Conservation (phyloP, 1,140 invertebrate genomes). For the Sesamia nonagrioides region DNA sequence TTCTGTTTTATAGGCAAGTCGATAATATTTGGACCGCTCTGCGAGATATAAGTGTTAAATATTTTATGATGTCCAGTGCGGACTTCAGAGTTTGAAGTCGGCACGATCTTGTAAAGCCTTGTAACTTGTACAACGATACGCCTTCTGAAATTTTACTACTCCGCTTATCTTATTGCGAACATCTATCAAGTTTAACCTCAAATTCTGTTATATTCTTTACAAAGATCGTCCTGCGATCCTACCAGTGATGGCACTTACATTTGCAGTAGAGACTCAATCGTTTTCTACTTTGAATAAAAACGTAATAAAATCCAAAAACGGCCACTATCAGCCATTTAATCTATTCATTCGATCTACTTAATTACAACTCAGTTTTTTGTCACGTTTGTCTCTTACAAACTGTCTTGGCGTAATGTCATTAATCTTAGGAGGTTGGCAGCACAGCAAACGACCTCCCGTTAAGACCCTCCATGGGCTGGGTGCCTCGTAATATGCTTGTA, state of each 20-base stretch:
- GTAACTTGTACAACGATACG: slow-evolving; percentile 30
- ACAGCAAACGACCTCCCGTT: slow-evolving; percentile 85
- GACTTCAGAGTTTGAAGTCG: slow-evolving; percentile 58
- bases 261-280: background rate
- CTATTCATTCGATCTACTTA: slow-evolving; percentile 71
- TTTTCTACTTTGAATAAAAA: slow-evolving; percentile 16
- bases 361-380: slow-evolving; percentile 79
- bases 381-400: slow-evolving; percentile 81
- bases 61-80: slow-evolving; percentile 81
- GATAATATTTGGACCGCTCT: slow-evolving; percentile 81
- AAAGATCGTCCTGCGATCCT: background rate
- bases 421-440: slow-evolving; percentile 84
- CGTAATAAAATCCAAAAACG: background rate
- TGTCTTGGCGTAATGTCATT: slow-evolving; percentile 82
- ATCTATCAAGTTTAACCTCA: slow-evolving; percentile 18
- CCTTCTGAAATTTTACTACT: slow-evolving; percentile 41
- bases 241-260: background rate
- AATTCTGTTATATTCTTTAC: background rate
- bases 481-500: slow-evolving; percentile 81
- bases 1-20: slow-evolving; percentile 79
- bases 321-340: slow-evolving; percentile 46
- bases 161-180: slow-evolving; percentile 34
- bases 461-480: slow-evolving; percentile 79
- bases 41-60: slow-evolving; percentile 82
- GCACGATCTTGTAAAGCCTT: slow-evolving; percentile 42